These are phyloP conservation scores for Anguilla marmorata DNA, from an alignment of 2,797 vertebrate genomes.

Conservation along the genomic window DNA sequence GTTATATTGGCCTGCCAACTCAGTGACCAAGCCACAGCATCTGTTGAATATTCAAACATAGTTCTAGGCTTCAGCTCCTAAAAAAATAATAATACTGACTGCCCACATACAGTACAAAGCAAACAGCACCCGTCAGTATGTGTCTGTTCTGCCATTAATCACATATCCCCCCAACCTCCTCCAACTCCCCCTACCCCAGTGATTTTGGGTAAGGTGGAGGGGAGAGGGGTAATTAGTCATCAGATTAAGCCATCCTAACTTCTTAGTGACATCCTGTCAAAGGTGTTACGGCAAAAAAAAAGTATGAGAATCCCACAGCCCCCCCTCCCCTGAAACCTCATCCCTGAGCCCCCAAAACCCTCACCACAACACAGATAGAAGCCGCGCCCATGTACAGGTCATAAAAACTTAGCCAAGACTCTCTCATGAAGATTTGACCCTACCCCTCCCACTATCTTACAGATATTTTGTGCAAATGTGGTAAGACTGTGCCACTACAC, in stretches of 20 bases:
- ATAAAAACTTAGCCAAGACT: conserved; percentile 28
- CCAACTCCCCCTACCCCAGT: conserved; percentile 54
- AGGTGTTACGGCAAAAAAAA: conserved; percentile 55
- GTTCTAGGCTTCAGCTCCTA: conserved; percentile 64
- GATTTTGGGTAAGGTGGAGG: conserved; percentile 50
- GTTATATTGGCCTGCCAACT: conserved; percentile 53
- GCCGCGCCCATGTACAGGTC: conserved; percentile 23
- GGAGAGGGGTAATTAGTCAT: conserved; percentile 59
- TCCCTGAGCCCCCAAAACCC: conserved; percentile 39
- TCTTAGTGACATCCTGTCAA: conserved; percentile 61
- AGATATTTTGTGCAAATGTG: no score
- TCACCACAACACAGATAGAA: conserved; percentile 31
- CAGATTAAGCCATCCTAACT: conserved; percentile 54
- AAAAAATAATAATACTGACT: conserved; percentile 56
- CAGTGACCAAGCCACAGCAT: conserved; percentile 67
- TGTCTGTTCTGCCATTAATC: conserved; percentile 72
- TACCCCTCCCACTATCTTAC: conserved; percentile 18
- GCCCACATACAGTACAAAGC: conserved; percentile 62
- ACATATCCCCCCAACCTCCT: conserved; percentile 50
- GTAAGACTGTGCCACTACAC: no score
- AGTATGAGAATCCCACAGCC: conserved; percentile 18
- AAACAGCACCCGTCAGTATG: conserved; percentile 73
- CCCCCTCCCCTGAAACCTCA: neutral
- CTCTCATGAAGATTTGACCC: conserved; percentile 37
- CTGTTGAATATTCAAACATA: conserved; percentile 67